These are phyloP conservation scores for Aquatica leii DNA, from an alignment of 2,888 invertebrate genomes.

Conservation along the genomic window DNA sequence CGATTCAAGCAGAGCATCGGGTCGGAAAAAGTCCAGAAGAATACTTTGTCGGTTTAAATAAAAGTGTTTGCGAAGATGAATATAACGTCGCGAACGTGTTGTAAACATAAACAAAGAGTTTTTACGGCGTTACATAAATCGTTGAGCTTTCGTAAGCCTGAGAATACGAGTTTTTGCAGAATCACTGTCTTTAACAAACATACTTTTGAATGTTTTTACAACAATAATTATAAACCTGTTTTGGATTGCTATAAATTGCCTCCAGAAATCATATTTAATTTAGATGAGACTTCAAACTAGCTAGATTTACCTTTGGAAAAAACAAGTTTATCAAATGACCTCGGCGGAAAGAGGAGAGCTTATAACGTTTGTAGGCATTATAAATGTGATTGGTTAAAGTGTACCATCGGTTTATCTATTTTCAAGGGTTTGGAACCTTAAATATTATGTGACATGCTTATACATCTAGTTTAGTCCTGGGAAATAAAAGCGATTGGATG, in stretches of 20 bases:
- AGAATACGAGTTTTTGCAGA: too few relatives aligned
- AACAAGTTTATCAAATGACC: conserved; percentile 43
- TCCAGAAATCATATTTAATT: conserved; percentile 14
- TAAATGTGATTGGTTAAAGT: conserved; percentile 47
- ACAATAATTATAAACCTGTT: conserved; percentile 16
- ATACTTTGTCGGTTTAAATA: too few relatives aligned
- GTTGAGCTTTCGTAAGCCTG: conserved; percentile 1
- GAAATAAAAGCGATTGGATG: too few relatives aligned
- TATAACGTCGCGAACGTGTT: too few relatives aligned
- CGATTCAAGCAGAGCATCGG: too few relatives aligned
- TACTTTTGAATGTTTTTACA: conserved; percentile 25
- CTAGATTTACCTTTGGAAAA: conserved; percentile 35
- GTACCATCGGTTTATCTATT: conserved; percentile 52
- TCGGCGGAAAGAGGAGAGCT: conserved; percentile 54
- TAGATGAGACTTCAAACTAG: too few relatives aligned
- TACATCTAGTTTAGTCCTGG: too few relatives aligned
- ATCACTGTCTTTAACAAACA: too few relatives aligned
- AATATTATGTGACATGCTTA: too few relatives aligned
- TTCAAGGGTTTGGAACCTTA: conserved; percentile 19
- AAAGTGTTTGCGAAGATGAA: too few relatives aligned
- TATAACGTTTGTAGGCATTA: conserved; percentile 51
- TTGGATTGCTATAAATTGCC: conserved; percentile 13
- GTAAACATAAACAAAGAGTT: too few relatives aligned
- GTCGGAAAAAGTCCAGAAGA: not conserved
- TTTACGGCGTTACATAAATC: conserved; percentile 1